These are phyloP conservation scores for Chaetodon auriga DNA, from an alignment of 2,113 vertebrate genomes.

Conservation along the genomic window DNA sequence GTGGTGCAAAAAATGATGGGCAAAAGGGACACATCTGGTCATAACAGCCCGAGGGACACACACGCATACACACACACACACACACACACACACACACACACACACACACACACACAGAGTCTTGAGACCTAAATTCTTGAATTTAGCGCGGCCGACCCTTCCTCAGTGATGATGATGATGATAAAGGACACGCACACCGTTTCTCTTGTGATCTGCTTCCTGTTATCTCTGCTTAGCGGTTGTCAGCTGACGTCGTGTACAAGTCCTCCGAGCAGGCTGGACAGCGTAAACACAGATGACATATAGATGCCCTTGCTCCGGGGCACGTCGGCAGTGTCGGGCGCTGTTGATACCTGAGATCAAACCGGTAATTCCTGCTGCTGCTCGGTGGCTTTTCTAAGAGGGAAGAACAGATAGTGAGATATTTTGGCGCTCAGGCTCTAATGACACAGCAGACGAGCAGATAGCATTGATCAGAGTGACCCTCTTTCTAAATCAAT, in stretches of 20 bases:
- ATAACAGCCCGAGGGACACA: constrained; percentile 32
- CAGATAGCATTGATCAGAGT: constrained; percentile 80
- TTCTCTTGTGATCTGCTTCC: not conserved
- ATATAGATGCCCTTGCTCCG: constrained; percentile 68
- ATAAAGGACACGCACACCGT: not conserved
- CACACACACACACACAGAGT: constrained; percentile 8
- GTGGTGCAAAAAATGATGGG: constrained; percentile 46
- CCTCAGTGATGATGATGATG: not conserved
- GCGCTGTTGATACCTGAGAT: constrained; percentile 66
- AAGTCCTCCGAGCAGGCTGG: constrained; percentile 22
- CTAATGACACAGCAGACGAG: constrained; percentile 78
- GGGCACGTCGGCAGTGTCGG: constrained; percentile 59
- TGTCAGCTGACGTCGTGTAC: constrained; percentile 36
- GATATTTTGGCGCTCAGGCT: constrained; percentile 71
- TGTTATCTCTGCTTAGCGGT: constrained; percentile 44
- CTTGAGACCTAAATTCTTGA: no score
- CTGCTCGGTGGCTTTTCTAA: constrained; percentile 28
- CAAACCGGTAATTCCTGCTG: constrained; percentile 46
- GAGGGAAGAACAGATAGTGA: constrained; percentile 39
- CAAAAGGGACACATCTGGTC: constrained; percentile 65
- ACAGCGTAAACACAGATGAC: constrained; percentile 60
- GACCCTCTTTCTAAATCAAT: constrained; percentile 77
- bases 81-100: not conserved
- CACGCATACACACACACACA: constrained; percentile 6
- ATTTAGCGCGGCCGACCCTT: no score